These are phyloP conservation scores for Hipparchia semele DNA, from an alignment of 2,888 invertebrate genomes.

Conservation along the genomic window DNA sequence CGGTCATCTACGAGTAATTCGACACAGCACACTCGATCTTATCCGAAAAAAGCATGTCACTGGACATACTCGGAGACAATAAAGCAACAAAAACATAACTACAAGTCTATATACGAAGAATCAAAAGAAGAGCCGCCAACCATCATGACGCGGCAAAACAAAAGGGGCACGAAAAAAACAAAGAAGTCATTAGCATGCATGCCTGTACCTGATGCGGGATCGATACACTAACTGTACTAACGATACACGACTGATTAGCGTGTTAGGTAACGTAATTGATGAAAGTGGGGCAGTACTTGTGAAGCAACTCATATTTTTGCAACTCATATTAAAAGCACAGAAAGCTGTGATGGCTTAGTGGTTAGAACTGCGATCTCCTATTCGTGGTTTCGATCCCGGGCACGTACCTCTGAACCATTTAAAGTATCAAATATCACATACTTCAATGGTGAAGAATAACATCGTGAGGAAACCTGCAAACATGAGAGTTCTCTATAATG, in stretches of 20 bases:
- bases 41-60: slow-evolving; percentile 10
- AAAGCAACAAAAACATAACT: background rate
- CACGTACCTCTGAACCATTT: no score
- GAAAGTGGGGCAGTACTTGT: slow-evolving; percentile 1
- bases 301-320: slow-evolving; percentile 2
- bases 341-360: background rate
- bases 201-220: slow-evolving; percentile 22
- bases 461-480: no score
- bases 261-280: slow-evolving; percentile 20
- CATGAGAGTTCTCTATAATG: no score
- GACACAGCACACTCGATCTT: slow-evolving; percentile 10
- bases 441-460: no score
- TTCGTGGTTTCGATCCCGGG: no score
- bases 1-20: slow-evolving; percentile 3
- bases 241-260: slow-evolving; percentile 46
- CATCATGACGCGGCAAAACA: slow-evolving; percentile 27
- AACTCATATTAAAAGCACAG: background rate
- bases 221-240: slow-evolving; percentile 47
- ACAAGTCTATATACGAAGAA: background rate
- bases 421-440: no score
- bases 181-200: slow-evolving; percentile 38
- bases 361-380: no score
- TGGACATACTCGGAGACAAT: slow-evolving; percentile 10
- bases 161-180: slow-evolving; percentile 29
- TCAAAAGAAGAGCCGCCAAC: slow-evolving; percentile 7